Evolutionary conservation across 2,888 invertebrate genomes (phyloP).

Genomic region (Chorisops tibialis): DNA sequence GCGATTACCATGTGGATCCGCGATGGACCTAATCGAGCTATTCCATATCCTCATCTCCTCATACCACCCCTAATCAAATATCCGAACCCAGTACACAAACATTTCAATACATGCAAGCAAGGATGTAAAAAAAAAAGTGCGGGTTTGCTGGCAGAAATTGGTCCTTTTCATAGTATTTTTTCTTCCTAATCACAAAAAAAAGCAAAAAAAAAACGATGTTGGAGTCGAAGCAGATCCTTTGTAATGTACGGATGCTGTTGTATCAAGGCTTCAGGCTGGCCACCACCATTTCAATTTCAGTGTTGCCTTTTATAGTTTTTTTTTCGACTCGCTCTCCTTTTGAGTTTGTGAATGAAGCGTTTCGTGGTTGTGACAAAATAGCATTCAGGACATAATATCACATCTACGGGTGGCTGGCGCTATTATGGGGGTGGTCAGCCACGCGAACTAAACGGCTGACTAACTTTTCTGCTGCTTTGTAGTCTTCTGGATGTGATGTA

Average conservation of each 20-base stretch:
- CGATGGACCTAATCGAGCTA: constrained; percentile 8
- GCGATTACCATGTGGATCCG: background rate
- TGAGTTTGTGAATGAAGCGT: background rate
- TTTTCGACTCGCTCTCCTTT: background rate
- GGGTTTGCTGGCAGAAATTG: background rate
- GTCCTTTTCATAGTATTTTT: too few relatives aligned
- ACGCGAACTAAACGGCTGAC: constrained; percentile 39
- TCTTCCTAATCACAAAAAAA: too few relatives aligned
- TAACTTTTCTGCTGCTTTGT: constrained; percentile 30
- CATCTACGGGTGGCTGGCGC: background rate
- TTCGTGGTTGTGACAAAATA: background rate
- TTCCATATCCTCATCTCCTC: background rate
- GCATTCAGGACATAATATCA: background rate
- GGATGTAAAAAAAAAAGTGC: background rate
- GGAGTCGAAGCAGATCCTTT: background rate
- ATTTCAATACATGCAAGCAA: background rate
- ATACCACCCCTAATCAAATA: background rate
- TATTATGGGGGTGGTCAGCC: constrained; percentile 37
- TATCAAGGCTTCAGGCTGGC: background rate
- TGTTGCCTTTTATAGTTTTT: background rate
- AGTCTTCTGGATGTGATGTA: constrained; percentile 3
- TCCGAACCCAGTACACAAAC: background rate
- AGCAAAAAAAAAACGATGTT: too few relatives aligned
- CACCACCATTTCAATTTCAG: background rate
- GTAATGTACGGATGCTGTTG: background rate